Evolutionary conservation across 2,113 vertebrate genomes (phyloP).

Genomic region (Hippopotamus amphibius): DNA sequence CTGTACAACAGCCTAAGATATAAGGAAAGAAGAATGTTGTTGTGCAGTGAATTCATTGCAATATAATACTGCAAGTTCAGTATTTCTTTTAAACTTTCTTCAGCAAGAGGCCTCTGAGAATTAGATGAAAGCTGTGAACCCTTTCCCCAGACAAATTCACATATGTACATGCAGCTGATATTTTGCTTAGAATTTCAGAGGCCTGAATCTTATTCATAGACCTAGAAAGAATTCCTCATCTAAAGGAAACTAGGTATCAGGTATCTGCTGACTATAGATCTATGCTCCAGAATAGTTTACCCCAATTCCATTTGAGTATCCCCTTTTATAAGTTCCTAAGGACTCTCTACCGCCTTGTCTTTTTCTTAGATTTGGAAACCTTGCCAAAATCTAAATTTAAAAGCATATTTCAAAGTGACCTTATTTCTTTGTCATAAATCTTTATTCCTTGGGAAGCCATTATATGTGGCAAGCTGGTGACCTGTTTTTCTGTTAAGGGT

Average conservation of each 20-base stretch:
- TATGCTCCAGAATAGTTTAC: neutral
- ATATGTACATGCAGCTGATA: neutral
- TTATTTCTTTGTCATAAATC: constrained; percentile 66
- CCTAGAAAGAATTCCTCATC: constrained; percentile 20
- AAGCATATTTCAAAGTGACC: constrained; percentile 54
- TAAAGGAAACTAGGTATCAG: constrained; percentile 6
- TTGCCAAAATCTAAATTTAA: constrained; percentile 63
- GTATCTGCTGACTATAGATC: neutral
- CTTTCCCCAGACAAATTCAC: constrained; percentile 17
- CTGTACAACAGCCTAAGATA: neutral
- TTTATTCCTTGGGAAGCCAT: constrained; percentile 13
- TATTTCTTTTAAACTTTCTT: constrained; percentile 47
- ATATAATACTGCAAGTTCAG: neutral
- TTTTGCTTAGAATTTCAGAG: constrained; percentile 51
- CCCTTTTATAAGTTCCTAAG: neutral
- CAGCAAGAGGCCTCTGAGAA: neutral
- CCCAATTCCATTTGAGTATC: neutral
- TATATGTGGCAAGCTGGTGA: constrained; percentile 6
- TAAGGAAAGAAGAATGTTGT: neutral
- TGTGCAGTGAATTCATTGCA: constrained; percentile 8
- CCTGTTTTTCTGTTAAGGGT: constrained; percentile 47
- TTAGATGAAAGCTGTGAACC: constrained; percentile 25
- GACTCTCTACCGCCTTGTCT: constrained; percentile 1
- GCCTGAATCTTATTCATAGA: neutral
- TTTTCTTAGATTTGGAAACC: constrained; percentile 59